A percentile compares a stretch with the other conserved stretches of the same genome.
phyloP scores from a whole-genome alignment of 2,797 vertebrate genomes.

The Malacoraja senta region DNA sequence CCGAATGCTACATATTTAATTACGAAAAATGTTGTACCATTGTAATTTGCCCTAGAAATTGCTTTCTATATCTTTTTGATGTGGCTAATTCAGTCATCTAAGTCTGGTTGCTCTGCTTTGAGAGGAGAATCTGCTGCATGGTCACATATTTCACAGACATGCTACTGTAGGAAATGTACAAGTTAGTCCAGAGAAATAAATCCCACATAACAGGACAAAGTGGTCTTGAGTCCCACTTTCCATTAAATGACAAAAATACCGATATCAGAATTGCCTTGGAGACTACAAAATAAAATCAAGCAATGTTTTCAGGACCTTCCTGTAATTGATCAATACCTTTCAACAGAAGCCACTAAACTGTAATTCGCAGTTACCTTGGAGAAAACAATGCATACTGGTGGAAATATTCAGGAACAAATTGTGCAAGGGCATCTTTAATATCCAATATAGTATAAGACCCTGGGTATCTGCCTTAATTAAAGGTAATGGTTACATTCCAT shows the following conservation, averaged over 20 bases:
- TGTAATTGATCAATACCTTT: neutral
- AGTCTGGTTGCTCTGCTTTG: neutral
- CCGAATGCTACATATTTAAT: neutral
- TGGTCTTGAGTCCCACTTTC: neutral
- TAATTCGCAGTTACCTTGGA: too few relatives aligned
- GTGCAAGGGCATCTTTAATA: too few relatives aligned
- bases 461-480: too few relatives aligned
- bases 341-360: too few relatives aligned
- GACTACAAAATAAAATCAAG: neutral
- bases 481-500: too few relatives aligned
- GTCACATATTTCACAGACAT: neutral
- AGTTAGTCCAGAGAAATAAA: neutral
- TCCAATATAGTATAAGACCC: too few relatives aligned
- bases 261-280: neutral
- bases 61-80: neutral
- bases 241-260: neutral
- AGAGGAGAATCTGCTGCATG: neutral
- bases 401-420: too few relatives aligned
- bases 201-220: neutral
- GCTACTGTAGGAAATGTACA: neutral
- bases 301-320: neutral
- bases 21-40: neutral
- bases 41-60: neutral
- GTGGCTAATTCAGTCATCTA: neutral
- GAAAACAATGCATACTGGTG: too few relatives aligned